Conservation (phyloP, 2,113 vertebrate genomes). For the Acinonyx jubatus region DNA sequence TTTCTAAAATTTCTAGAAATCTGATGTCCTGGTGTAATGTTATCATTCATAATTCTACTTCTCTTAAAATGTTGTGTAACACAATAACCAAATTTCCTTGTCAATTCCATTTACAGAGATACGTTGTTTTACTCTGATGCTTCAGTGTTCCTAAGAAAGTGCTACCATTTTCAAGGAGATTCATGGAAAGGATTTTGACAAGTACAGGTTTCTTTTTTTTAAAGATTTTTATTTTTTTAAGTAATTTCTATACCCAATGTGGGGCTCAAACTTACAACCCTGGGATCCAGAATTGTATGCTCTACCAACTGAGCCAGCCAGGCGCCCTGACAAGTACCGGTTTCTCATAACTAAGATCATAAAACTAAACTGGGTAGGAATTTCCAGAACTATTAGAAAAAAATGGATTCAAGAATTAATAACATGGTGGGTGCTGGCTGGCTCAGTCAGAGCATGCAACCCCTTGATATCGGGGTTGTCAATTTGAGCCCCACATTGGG, state of each 20-base stretch:
- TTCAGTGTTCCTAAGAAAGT: neutral
- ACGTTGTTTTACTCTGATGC: neutral
- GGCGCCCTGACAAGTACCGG: neutral
- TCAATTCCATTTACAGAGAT: neutral
- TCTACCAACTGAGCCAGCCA: neutral
- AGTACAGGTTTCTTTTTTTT: neutral
- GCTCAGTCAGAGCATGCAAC: too few relatives aligned
- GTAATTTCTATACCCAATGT: neutral
- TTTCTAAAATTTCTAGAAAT: neutral
- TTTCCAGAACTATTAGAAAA: neutral
- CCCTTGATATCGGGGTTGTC: neutral
- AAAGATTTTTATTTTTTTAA: neutral
- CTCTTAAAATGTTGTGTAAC: neutral
- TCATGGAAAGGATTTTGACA: neutral
- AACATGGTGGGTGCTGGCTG: neutral
- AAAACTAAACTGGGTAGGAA: neutral
- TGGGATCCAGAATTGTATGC: neutral
- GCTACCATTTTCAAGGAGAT: neutral
- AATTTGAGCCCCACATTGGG: neutral
- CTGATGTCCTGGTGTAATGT: neutral
- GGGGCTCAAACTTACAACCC: neutral
- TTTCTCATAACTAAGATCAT: neutral
- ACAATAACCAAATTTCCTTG: neutral
- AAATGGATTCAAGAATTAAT: neutral
- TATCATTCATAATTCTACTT: neutral